A percentile compares a stretch with the other conserved stretches of the same genome.
Conservation (phyloP, 2,888 invertebrate species). For the Synergus umbraculus region DNA sequence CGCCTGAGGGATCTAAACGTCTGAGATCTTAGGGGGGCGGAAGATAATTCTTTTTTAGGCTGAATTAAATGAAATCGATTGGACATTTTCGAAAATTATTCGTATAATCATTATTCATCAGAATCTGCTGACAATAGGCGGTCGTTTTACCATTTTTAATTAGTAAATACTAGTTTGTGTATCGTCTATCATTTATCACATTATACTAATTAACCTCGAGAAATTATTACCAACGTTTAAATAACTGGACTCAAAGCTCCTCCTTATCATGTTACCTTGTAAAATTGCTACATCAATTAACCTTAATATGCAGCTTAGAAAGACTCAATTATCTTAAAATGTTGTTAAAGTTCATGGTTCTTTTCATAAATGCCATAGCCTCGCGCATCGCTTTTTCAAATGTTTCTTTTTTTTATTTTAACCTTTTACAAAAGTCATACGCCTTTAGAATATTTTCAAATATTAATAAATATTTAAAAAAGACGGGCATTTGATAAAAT, state of each 20-base stretch:
- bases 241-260: constrained; percentile 23
- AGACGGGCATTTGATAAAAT: neutral
- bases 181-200: constrained; percentile 9
- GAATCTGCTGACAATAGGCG: neutral
- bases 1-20: neutral
- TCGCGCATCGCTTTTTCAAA: neutral
- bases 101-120: neutral
- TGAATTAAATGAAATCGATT: too few relatives aligned
- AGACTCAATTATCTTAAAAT: constrained; percentile 33
- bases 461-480: neutral
- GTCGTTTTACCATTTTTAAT: neutral
- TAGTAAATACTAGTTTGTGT: constrained; percentile 1
- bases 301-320: constrained; percentile 24
- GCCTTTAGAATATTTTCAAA: neutral
- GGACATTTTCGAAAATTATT: neutral
- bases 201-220: constrained; percentile 21
- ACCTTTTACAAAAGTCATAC: neutral
- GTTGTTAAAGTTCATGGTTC: constrained; percentile 31
- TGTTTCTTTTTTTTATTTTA: neutral
- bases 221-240: constrained; percentile 10
- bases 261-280: constrained; percentile 21
- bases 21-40: neutral
- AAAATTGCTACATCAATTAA: constrained; percentile 30
- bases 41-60: neutral
- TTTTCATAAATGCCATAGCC: constrained; percentile 22